These are phyloP conservation scores for Oscheius onirici DNA, from an alignment of 2,888 invertebrate species.

Conservation along the genomic window DNA sequence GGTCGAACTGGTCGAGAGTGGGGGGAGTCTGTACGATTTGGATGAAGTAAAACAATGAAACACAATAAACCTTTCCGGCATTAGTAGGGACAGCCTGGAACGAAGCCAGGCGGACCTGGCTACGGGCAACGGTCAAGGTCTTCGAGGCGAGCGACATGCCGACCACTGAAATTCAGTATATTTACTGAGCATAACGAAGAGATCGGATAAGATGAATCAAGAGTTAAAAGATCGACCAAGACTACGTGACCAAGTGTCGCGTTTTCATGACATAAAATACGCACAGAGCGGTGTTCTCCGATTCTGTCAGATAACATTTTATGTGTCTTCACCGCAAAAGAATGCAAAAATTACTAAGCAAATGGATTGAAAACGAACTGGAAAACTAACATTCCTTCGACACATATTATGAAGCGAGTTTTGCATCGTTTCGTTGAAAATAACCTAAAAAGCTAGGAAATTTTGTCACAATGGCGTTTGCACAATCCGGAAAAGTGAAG, in stretches of 20 bases:
- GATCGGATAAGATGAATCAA: background rate
- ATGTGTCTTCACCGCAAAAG: no score
- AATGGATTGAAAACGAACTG: no score
- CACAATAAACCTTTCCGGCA: constrained; percentile 52
- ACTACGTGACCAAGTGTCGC: background rate
- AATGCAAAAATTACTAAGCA: no score
- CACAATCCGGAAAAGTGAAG: no score
- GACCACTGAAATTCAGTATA: background rate
- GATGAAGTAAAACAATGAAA: background rate
- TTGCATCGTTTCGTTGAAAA: no score
- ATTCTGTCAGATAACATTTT: background rate
- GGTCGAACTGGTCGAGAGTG: constrained; percentile 69
- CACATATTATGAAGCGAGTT: no score
- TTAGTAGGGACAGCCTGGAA: constrained; percentile 62
- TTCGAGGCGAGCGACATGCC: constrained; percentile 34
- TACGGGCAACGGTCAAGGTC: constrained; percentile 55
- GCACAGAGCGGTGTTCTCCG: background rate
- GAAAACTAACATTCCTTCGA: no score
- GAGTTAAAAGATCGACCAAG: background rate
- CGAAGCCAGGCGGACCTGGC: constrained; percentile 51
- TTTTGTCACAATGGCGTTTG: no score
- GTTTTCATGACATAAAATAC: background rate
- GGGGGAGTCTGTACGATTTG: constrained; percentile 51
- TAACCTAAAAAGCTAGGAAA: no score
- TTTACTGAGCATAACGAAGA: background rate